Evolutionary conservation across 2,888 invertebrate genomes (phyloP).

Genomic region (Periphyllus acericola): DNA sequence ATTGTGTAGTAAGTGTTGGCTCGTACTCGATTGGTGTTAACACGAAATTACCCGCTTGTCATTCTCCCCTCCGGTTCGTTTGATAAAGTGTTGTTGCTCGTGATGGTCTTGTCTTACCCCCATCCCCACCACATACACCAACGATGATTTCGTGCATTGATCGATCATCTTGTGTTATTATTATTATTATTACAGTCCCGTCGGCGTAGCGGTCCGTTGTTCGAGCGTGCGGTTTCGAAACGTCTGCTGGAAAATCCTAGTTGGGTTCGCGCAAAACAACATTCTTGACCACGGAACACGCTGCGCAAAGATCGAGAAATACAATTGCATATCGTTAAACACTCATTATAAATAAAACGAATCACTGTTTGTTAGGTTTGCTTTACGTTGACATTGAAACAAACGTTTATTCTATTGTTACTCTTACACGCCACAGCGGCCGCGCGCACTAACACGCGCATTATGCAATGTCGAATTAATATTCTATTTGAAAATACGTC

Average conservation of each 20-base stretch:
- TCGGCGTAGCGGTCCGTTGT: not conserved
- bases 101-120: not conserved
- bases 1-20: not conserved
- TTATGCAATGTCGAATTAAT: slow-evolving; percentile 13
- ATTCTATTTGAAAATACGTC: slow-evolving; percentile 18
- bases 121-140: not conserved
- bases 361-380: slow-evolving; percentile 14
- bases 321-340: slow-evolving; percentile 38
- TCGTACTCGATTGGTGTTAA: slow-evolving; percentile 5
- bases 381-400: slow-evolving; percentile 27
- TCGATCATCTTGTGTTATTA: not conserved
- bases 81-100: slow-evolving; percentile 2
- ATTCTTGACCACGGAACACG: not conserved
- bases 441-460: not conserved
- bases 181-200: not conserved
- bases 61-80: not conserved
- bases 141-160: not conserved
- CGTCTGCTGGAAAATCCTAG: not conserved
- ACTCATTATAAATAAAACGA: slow-evolving; percentile 27
- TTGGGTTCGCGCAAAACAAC: not conserved
- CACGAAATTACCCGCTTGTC: slow-evolving; percentile 26
- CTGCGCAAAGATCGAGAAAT: slow-evolving; percentile 6
- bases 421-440: not conserved
- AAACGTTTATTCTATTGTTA: slow-evolving; percentile 41
- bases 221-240: not conserved